phyloP scores from a whole-genome alignment of 2,797 vertebrate species.

The Coreius guichenoti region DNA sequence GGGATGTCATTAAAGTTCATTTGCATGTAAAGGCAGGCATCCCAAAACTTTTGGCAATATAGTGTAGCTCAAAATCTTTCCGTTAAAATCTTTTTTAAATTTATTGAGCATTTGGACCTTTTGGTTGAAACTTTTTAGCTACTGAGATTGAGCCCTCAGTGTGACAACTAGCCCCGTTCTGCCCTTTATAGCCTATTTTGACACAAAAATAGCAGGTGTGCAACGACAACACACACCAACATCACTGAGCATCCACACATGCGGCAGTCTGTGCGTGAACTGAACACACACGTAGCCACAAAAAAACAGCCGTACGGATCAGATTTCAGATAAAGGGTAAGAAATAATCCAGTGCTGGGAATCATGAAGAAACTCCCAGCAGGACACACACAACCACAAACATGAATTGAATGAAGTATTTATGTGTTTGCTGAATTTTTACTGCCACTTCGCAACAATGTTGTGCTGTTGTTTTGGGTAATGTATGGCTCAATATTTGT shows the following conservation, averaged over 20 bases:
- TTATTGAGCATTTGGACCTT: background rate
- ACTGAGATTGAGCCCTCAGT: background rate
- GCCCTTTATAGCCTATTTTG: background rate
- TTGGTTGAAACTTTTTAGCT: background rate
- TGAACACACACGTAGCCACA: background rate
- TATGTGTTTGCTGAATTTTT: background rate
- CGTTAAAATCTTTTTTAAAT: background rate
- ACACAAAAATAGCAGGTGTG: background rate
- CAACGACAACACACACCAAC: background rate
- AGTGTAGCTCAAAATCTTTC: background rate
- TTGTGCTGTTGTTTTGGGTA: background rate
- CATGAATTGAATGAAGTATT: background rate
- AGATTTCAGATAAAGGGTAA: constrained; percentile 15
- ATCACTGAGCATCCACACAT: background rate
- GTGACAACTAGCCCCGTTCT: background rate
- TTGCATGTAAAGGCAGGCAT: too few relatives aligned
- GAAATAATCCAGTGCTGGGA: background rate
- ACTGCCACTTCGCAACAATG: background rate
- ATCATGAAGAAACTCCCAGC: background rate
- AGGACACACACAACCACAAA: background rate
- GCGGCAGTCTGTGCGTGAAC: background rate
- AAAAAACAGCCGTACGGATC: background rate
- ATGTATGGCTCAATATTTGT: background rate
- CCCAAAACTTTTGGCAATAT: too few relatives aligned
- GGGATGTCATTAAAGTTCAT: too few relatives aligned